A percentile compares a stretch with the other conserved stretches of the same genome.
Conservation (phyloP, 2,888 invertebrate genomes). For the Andrena dorsata region DNA sequence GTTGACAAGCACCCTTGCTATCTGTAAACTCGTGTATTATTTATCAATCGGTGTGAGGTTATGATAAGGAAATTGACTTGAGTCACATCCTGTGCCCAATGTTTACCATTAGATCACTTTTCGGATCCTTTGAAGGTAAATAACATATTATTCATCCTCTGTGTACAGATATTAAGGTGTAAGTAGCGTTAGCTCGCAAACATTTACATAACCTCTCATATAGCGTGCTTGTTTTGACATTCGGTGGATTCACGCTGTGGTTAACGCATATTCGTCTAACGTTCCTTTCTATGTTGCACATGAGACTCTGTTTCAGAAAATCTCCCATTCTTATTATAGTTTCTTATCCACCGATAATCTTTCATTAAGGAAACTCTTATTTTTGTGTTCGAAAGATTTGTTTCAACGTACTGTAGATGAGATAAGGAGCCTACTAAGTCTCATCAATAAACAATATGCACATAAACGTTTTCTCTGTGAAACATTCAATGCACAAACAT, state of each 20-base stretch:
- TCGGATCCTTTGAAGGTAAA: conserved; percentile 74
- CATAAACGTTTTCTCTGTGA: conserved; percentile 9
- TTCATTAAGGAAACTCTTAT: neutral
- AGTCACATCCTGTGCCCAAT: conserved; percentile 75
- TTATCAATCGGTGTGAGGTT: conserved; percentile 80
- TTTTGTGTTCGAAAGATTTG: conserved; percentile 20
- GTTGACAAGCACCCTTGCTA: conserved; percentile 66
- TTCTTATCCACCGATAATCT: neutral
- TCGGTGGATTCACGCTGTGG: conserved; percentile 62
- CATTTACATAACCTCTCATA: conserved; percentile 72
- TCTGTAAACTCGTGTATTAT: conserved; percentile 69
- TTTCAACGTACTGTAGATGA: conserved; percentile 57
- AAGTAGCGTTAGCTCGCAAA: conserved; percentile 40
- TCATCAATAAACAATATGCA: conserved; percentile 56
- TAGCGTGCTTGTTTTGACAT: conserved; percentile 73
- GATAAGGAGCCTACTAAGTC: conserved; percentile 60
- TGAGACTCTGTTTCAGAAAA: conserved; percentile 37
- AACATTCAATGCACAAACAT: neutral
- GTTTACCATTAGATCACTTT: conserved; percentile 74
- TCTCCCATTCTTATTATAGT: neutral
- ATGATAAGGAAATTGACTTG: conserved; percentile 77
- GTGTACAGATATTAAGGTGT: conserved; percentile 11
- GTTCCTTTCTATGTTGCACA: conserved; percentile 26
- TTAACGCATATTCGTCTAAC: conserved; percentile 44
- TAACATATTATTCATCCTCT: conserved; percentile 44